Conservation (phyloP, 2,113 vertebrate species). For the Enhydra lutris region DNA sequence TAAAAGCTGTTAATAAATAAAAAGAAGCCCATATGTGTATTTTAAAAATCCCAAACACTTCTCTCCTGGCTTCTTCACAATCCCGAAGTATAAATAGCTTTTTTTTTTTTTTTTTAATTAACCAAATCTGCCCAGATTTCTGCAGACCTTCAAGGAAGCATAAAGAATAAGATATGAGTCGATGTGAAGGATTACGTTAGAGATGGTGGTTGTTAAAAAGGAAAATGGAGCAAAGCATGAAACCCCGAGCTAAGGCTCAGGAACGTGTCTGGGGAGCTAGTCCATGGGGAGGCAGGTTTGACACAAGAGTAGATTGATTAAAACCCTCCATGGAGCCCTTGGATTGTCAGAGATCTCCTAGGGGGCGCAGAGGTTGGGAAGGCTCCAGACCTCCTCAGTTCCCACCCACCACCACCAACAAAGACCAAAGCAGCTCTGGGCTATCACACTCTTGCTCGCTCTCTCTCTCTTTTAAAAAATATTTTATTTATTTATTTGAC, state of each 20-base stretch:
- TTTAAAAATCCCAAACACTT: slow-evolving; percentile 51
- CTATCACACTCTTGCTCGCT: no score
- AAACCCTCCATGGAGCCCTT: no score
- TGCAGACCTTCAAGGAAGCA: neutral
- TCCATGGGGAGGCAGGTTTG: neutral
- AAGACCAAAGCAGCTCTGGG: neutral
- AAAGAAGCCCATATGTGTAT: slow-evolving; percentile 69
- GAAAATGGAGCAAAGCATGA: neutral
- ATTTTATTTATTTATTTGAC: no score
- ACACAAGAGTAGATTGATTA: neutral
- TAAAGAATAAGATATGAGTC: neutral
- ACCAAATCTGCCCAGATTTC: slow-evolving; percentile 39
- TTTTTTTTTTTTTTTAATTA: neutral
- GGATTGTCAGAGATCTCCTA: neutral
- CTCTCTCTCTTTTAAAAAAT: no score
- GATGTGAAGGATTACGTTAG: neutral
- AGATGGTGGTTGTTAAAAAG: neutral
- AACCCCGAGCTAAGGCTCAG: neutral
- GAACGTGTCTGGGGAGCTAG: no score
- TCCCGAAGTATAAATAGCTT: slow-evolving; percentile 49
- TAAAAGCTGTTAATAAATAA: slow-evolving; percentile 79
- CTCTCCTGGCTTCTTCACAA: slow-evolving; percentile 58
- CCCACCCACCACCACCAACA: neutral
- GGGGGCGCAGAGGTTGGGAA: neutral
- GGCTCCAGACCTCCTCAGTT: neutral